These are phyloP conservation scores for Venturia canescens DNA, from an alignment of 1,140 invertebrate genomes.

Conservation along the genomic window DNA sequence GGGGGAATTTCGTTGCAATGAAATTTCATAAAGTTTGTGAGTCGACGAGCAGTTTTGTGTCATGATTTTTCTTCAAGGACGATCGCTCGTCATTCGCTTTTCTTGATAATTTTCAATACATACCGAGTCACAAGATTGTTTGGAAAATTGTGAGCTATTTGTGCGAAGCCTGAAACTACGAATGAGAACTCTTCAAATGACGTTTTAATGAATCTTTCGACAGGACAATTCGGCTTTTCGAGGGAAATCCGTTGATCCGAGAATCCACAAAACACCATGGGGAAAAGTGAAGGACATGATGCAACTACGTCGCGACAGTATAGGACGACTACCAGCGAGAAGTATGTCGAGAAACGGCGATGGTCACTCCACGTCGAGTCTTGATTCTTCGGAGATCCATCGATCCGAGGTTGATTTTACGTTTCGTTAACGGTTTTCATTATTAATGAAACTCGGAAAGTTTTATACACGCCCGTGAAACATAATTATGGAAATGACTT, in stretches of 20 bases:
- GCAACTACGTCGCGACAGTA: constrained; percentile 81
- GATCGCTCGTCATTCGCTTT: no score
- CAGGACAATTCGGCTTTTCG: constrained; percentile 51
- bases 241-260: constrained; percentile 60
- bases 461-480: neutral
- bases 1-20: no score
- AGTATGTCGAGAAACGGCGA: constrained; percentile 54
- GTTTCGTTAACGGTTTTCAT: neutral
- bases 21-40: no score
- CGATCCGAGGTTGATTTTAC: constrained; percentile 42
- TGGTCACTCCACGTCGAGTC: constrained; percentile 57
- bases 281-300: constrained; percentile 85
- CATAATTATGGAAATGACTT: neutral
- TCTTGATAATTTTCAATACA: no score
- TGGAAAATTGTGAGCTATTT: neutral
- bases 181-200: neutral
- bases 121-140: no score
- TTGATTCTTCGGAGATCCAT: constrained; percentile 56
- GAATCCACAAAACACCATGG: constrained; percentile 82
- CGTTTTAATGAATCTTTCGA: constrained; percentile 43
- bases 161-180: neutral
- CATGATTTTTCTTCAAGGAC: no score
- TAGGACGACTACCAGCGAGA: constrained; percentile 45
- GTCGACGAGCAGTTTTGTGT: no score
- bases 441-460: neutral